phyloP scores from a whole-genome alignment of 2,797 vertebrate genomes.

The Pangasius larnaudii region DNA sequence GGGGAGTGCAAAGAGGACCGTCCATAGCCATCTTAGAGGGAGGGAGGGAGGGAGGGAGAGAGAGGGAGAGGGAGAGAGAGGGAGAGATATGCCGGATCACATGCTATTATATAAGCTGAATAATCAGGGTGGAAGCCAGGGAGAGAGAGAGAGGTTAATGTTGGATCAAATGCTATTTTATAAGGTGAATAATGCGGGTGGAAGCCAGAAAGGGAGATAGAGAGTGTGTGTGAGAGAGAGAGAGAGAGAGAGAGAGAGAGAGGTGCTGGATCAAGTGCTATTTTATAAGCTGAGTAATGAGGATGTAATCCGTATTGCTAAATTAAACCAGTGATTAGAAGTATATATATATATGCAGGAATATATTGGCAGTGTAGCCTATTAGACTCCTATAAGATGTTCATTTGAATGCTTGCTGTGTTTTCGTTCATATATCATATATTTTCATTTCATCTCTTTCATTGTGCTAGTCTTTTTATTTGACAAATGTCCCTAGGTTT shows the following conservation, averaged over 20 bases:
- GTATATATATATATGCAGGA: not conserved
- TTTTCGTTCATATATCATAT: not conserved
- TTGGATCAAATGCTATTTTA: not conserved
- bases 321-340: not conserved
- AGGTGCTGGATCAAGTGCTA: not conserved
- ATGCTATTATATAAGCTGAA: not conserved
- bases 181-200: not conserved
- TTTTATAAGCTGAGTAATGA: not conserved
- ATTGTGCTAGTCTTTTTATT: not conserved
- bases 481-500: not conserved
- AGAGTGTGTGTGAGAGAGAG: too few species aligned
- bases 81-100: not conserved
- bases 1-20: not conserved
- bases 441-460: too few species aligned
- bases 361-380: not conserved
- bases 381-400: not conserved
- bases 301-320: not conserved
- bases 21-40: not conserved
- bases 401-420: not conserved
- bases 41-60: too few species aligned
- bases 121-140: not conserved
- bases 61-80: too few species aligned
- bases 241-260: too few species aligned
- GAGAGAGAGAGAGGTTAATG: too few species aligned
- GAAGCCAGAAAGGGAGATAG: too few species aligned